These are phyloP conservation scores for Eupithecia insigniata DNA, from an alignment of 2,888 invertebrate genomes.

Conservation along the genomic window DNA sequence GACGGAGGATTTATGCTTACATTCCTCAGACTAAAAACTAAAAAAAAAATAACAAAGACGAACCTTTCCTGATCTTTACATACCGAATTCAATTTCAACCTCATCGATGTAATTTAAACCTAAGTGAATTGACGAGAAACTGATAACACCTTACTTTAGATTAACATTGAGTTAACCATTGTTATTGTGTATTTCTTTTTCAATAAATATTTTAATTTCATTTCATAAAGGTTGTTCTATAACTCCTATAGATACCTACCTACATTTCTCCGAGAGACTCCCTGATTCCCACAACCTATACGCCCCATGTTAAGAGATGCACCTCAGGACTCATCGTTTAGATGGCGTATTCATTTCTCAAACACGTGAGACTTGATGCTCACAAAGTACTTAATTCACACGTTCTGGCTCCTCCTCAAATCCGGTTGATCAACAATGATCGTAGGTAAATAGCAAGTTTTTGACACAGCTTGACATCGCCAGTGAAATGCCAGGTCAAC, in stretches of 20 bases:
- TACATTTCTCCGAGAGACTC: background rate
- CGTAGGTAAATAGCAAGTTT: slow-evolving; percentile 7
- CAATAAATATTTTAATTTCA: too few relatives aligned
- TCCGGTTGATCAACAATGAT: slow-evolving; percentile 25
- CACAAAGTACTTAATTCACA: background rate
- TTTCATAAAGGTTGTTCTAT: too few relatives aligned
- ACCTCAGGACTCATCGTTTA: background rate
- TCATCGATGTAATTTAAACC: too few relatives aligned
- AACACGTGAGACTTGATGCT: background rate
- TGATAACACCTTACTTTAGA: too few relatives aligned
- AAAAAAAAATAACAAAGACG: too few relatives aligned
- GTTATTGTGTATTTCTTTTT: too few relatives aligned
- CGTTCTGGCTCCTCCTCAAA: background rate
- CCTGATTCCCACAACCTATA: background rate
- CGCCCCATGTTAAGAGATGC: background rate
- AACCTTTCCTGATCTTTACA: too few relatives aligned
- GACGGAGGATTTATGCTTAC: too few relatives aligned
- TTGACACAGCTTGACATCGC: slow-evolving; percentile 50
- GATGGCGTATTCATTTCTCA: background rate
- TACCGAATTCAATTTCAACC: too few relatives aligned
- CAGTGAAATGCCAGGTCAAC: slow-evolving; percentile 56
- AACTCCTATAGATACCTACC: background rate
- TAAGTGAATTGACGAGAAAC: too few relatives aligned
- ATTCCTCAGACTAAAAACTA: too few relatives aligned
- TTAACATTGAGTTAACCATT: too few relatives aligned